A percentile compares a stretch with the other conserved stretches of the same genome.
phyloP scores from a whole-genome alignment of 2,888 invertebrate species.

The Dioctria linearis region DNA sequence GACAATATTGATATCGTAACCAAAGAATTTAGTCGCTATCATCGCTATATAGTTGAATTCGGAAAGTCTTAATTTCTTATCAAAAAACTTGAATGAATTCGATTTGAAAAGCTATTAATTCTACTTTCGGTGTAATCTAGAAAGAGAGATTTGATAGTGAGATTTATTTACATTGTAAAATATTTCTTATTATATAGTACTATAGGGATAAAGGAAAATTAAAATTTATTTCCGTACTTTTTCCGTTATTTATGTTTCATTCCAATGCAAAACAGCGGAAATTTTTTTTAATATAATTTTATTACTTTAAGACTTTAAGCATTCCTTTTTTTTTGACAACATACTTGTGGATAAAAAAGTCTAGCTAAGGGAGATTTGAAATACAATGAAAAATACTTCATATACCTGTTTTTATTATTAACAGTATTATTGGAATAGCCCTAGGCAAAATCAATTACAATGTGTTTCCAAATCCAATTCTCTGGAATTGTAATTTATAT shows the following conservation, averaged over 20 bases:
- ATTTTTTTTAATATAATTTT: not conserved
- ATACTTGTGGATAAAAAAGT: too few species aligned
- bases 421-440: too few species aligned
- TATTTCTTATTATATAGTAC: too few species aligned
- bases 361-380: too few species aligned
- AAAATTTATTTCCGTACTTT: not conserved
- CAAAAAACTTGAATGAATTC: slow-evolving; percentile 3
- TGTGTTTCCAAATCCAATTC: too few species aligned
- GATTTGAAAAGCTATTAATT: not conserved
- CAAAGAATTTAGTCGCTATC: not conserved
- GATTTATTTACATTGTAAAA: not conserved
- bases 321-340: too few species aligned
- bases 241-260: not conserved
- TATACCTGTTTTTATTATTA: too few species aligned
- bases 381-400: too few species aligned
- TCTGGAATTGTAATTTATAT: too few species aligned
- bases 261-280: not conserved
- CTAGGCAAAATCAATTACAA: too few species aligned
- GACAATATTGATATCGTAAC: not conserved
- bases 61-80: slow-evolving; percentile 5
- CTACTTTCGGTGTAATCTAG: not conserved
- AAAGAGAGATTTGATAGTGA: not conserved
- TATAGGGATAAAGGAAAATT: not conserved
- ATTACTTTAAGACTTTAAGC: not conserved
- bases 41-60: not conserved